A percentile compares a stretch with the other conserved stretches of the same genome.
phyloP scores from a whole-genome alignment of 2,797 vertebrate species.

The Momotus momota region DNA sequence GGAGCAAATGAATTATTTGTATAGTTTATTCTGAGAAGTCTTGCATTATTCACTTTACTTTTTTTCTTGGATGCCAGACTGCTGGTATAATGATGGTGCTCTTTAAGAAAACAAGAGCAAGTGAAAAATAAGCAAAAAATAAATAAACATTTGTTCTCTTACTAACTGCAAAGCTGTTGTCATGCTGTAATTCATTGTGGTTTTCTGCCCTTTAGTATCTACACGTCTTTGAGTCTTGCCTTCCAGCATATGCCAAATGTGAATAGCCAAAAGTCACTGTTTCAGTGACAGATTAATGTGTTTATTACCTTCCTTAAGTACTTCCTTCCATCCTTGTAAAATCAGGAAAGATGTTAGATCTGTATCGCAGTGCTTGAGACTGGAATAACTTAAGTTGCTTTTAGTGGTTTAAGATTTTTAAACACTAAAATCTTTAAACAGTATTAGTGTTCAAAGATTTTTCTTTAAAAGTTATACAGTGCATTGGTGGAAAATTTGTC shows the following conservation, averaged over 20 bases:
- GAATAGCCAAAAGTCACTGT: background rate
- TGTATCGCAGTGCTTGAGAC: background rate
- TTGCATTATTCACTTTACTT: background rate
- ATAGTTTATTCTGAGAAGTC: background rate
- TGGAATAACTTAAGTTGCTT: background rate
- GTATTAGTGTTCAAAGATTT: background rate
- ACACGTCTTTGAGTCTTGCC: background rate
- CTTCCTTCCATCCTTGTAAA: background rate
- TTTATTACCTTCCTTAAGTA: background rate
- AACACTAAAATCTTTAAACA: no score
- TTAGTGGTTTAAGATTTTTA: background rate
- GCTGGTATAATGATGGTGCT: background rate
- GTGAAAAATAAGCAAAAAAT: background rate
- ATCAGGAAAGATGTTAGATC: background rate
- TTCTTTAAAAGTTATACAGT: background rate
- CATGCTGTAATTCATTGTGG: background rate
- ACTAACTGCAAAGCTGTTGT: background rate
- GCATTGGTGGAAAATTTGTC: background rate
- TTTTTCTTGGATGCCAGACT: background rate
- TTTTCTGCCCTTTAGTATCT: background rate
- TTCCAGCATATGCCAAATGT: background rate
- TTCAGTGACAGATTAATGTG: background rate
- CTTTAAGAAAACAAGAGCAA: background rate
- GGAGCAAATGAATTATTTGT: background rate
- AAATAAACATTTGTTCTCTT: background rate